Conservation (phyloP, 2,797 vertebrate genomes). For the Coracias cyanogaster region DNA sequence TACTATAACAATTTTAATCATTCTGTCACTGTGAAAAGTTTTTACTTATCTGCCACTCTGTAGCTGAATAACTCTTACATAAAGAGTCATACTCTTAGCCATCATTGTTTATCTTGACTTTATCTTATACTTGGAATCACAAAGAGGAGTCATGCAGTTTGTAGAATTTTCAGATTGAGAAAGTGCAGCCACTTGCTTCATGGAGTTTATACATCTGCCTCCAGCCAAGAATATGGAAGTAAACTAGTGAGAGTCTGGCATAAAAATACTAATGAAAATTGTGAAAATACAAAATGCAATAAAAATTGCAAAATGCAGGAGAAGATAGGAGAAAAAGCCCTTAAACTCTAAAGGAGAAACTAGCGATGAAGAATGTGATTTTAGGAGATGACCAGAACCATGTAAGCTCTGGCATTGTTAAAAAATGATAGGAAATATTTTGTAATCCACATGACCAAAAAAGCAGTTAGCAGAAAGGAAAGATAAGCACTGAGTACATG, state of each 20-base stretch:
- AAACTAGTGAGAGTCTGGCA: neutral
- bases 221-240: neutral
- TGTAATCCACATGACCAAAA: neutral
- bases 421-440: rapidly evolving
- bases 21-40: neutral
- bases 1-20: neutral
- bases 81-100: neutral
- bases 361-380: neutral
- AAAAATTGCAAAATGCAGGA: neutral
- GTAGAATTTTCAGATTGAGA: neutral
- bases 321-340: neutral
- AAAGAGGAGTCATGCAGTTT: neutral
- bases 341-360: neutral
- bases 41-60: neutral
- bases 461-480: neutral
- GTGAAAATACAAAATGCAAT: neutral
- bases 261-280: neutral
- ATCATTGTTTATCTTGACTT: neutral
- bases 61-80: neutral
- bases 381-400: neutral
- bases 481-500: neutral
- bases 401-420: neutral
- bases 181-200: neutral
- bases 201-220: neutral
- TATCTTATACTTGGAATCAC: neutral